These are phyloP conservation scores for Camponotus pennsylvanicus DNA, from an alignment of 1,140 invertebrate genomes.

Conservation along the genomic window DNA sequence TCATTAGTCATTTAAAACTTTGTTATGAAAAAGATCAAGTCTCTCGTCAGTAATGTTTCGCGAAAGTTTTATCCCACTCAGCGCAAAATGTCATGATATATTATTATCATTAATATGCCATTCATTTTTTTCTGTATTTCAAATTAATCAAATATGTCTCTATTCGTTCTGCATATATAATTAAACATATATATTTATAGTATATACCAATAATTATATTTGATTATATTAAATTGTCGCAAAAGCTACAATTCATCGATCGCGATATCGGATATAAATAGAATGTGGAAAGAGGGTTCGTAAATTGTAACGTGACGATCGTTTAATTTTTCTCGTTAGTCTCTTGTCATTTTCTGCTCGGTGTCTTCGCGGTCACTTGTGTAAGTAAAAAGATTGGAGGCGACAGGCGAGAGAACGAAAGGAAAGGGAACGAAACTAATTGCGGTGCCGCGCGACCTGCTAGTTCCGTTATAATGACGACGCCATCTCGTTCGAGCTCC, in stretches of 20 bases:
- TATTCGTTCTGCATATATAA: neutral
- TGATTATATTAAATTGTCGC: neutral
- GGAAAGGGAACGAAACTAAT: slow-evolving; percentile 83
- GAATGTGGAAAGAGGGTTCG: neutral
- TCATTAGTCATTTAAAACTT: slow-evolving; percentile 53
- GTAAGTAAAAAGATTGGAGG: slow-evolving; percentile 57
- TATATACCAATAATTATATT: neutral
- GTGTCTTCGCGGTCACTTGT: slow-evolving; percentile 34
- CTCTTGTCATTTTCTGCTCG: slow-evolving; percentile 58
- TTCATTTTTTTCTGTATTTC: slow-evolving; percentile 15
- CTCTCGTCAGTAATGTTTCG: slow-evolving; percentile 18
- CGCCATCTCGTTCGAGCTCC: slow-evolving; percentile 27
- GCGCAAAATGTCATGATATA: slow-evolving; percentile 34
- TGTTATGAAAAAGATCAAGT: slow-evolving; percentile 22
- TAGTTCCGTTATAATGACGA: slow-evolving; percentile 66
- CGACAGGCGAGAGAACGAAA: slow-evolving; percentile 50
- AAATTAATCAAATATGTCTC: neutral
- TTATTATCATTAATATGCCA: slow-evolving; percentile 22
- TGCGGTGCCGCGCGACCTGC: slow-evolving; percentile 68
- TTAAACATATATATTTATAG: neutral
- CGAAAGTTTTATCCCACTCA: neutral
- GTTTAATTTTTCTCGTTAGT: slow-evolving; percentile 75
- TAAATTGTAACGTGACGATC: slow-evolving; percentile 64
- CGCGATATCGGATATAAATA: neutral
- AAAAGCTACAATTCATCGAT: neutral